phyloP scores from a whole-genome alignment of 2,113 vertebrate species.

The Pipra filicauda region DNA sequence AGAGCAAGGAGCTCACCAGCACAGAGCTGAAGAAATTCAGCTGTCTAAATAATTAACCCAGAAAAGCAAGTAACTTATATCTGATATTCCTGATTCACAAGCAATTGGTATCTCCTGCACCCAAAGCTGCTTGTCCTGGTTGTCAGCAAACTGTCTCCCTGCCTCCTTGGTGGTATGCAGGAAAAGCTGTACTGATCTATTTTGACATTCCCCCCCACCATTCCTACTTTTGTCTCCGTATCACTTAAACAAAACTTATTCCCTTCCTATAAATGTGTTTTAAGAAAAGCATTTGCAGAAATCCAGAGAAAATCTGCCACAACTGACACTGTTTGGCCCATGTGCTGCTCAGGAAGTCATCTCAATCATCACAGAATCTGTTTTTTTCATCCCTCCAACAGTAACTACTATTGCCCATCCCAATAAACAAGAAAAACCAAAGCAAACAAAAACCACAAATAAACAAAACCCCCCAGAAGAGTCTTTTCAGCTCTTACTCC shows the following conservation, averaged over 20 bases:
- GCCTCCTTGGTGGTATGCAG: neutral
- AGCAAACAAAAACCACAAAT: neutral
- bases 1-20: neutral
- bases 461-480: neutral
- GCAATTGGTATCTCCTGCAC: neutral
- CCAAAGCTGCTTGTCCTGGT: neutral
- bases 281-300: neutral
- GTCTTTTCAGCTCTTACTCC: neutral
- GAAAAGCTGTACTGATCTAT: neutral
- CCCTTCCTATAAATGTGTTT: neutral
- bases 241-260: neutral
- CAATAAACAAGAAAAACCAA: neutral
- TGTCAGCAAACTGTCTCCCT: neutral
- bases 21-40: neutral
- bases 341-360: neutral
- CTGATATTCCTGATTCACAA: neutral
- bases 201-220: neutral
- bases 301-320: neutral
- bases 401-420: neutral
- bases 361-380: neutral
- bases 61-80: neutral
- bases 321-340: neutral
- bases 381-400: neutral
- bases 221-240: neutral
- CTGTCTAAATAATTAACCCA: neutral